These are phyloP conservation scores for Branchinecta lindahli DNA, from an alignment of 1,140 invertebrate genomes.

Conservation along the genomic window DNA sequence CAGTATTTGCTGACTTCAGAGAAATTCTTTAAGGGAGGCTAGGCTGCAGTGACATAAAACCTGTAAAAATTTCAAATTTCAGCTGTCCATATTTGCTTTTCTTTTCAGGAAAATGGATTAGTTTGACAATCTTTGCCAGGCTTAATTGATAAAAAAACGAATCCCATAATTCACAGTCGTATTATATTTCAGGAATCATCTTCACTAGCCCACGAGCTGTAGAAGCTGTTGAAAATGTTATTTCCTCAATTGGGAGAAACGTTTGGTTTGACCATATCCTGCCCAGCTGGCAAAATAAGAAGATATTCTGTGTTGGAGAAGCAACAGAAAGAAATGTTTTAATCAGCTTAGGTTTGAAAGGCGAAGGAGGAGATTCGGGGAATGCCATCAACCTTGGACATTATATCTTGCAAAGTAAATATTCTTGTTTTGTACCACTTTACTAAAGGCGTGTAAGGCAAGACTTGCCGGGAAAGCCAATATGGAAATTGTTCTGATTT, in stretches of 20 bases:
- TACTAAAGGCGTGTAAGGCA: too few relatives aligned
- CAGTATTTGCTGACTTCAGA: too few relatives aligned
- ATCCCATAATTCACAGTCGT: not conserved
- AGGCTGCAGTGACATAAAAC: too few relatives aligned
- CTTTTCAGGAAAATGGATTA: too few relatives aligned
- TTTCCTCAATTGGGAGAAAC: not conserved
- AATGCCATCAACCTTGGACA: not conserved
- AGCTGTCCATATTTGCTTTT: too few relatives aligned
- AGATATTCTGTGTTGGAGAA: not conserved
- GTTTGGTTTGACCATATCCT: not conserved
- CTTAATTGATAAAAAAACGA: not conserved
- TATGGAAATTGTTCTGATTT: too few relatives aligned
- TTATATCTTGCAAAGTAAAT: not conserved
- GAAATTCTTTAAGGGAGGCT: too few relatives aligned
- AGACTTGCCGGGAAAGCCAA: too few relatives aligned
- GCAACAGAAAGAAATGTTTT: conserved; percentile 1
- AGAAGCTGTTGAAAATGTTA: not conserved
- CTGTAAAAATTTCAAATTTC: too few relatives aligned
- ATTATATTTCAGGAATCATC: not conserved
- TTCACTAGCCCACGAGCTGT: not conserved
- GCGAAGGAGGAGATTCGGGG: not conserved
- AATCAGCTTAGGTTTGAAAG: not conserved
- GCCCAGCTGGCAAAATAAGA: not conserved
- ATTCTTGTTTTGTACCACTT: not conserved
- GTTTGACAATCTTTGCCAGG: too few relatives aligned